Evolutionary conservation across 2,888 invertebrate species (phyloP).

Genomic region (Hirtodrosophila alboralis): DNA sequence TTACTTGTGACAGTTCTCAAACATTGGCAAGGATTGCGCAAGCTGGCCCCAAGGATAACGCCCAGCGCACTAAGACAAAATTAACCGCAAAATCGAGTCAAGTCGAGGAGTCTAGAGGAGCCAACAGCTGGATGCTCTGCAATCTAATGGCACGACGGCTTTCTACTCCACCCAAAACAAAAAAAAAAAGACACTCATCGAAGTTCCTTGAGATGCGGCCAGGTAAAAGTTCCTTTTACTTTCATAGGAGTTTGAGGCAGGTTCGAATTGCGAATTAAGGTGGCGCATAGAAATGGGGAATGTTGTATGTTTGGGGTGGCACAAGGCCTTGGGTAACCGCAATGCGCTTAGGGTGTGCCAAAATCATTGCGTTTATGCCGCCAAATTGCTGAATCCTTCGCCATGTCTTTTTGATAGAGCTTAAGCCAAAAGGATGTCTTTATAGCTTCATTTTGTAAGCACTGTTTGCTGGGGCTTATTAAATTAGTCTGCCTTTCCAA

Average conservation of each 20-base stretch:
- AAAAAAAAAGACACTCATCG: constrained; percentile 45
- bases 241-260: background rate
- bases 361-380: constrained; percentile 13
- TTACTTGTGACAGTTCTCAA: constrained; percentile 43
- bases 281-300: no score
- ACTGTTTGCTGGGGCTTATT: constrained; percentile 52
- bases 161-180: no score
- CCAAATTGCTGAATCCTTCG: constrained; percentile 16
- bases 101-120: constrained; percentile 1
- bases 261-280: no score
- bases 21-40: constrained; percentile 19
- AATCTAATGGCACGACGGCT: constrained; percentile 19
- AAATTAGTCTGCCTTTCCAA: constrained; percentile 39
- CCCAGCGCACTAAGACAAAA: constrained; percentile 34
- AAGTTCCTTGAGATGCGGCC: constrained; percentile 50
- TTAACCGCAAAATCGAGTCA: constrained; percentile 55
- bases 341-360: constrained; percentile 26
- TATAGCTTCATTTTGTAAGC: constrained; percentile 40
- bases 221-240: constrained; percentile 53
- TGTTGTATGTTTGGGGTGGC: constrained; percentile 5
- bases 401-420: constrained; percentile 7
- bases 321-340: constrained; percentile 22
- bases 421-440: constrained; percentile 24
- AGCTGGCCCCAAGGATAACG: constrained; percentile 28
- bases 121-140: background rate